Evolutionary conservation across 1,140 invertebrate species (phyloP), one percentile per base, ranked within the genome.

Genomic region (Pachypsylla venusta): DNA sequence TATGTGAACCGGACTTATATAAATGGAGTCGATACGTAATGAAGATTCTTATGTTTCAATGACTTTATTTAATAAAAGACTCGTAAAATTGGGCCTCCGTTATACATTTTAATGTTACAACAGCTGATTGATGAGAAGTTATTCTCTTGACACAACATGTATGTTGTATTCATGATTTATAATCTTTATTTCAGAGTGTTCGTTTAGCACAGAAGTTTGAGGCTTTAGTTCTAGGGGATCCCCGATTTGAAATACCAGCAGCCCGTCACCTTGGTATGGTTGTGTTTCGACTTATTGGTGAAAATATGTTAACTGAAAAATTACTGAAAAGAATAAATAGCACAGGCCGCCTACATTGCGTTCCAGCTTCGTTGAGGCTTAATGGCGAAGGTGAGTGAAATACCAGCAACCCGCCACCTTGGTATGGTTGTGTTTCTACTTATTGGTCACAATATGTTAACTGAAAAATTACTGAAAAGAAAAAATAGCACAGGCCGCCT

Each of bases 401-500:
- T 98, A 48, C 83, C 93, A 1, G 89, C 89, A 16, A 75, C 84
- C 40, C 81, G 93, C 19, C 85, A 91, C 68, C 77, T 98, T 60
- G 92, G 91, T 7, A 80, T 98, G 70, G 93, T 98, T 0, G 93
- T 92, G 1, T 98, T 99, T 68, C 81, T 93, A 54, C 74, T 97
- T 1, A 83, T 81, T 7, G 87, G 87, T 1, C 84, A 86, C n/a
- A 90, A 91, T 63, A 83, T 89, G 53, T 75, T 89, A 24, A 85
- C 86, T 0, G 95, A 95, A 70, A 83, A 77, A 22, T 74, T 98
- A 0, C 71, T 94, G 19, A 92, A 94, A 69, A 77, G 80, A 19
- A 76, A 98, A 42, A 98, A 98, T 66, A 82, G 83, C 1, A 80
- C 87, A 5, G 80, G 88, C 66, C 79, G 80, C 60, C 84, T 98